phyloP scores from a whole-genome alignment of 2,888 invertebrate genomes.

The Caenorhabditis plicata region DNA sequence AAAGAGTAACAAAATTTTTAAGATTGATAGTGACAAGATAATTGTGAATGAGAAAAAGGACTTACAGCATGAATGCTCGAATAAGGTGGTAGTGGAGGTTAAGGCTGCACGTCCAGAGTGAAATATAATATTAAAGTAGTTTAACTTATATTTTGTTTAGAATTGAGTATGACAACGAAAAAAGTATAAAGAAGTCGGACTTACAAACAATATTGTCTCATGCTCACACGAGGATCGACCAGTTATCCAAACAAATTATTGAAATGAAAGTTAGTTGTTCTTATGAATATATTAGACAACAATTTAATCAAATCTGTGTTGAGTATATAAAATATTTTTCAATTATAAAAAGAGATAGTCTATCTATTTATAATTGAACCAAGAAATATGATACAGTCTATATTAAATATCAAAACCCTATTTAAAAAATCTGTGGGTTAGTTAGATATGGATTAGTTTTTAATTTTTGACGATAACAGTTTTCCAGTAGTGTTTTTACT shows the following conservation, averaged over 20 bases:
- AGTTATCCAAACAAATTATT: slow-evolving; percentile 31
- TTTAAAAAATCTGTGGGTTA: no score
- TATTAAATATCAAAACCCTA: no score
- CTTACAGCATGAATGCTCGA: not conserved
- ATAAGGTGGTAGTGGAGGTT: slow-evolving; percentile 31
- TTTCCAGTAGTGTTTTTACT: no score
- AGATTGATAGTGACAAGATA: slow-evolving; percentile 33
- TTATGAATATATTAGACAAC: no score
- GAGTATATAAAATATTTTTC: no score
- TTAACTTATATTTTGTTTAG: slow-evolving; percentile 4
- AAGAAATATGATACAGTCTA: no score
- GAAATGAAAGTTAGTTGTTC: slow-evolving; percentile 22
- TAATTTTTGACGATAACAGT: no score
- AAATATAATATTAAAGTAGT: not conserved
- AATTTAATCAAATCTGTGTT: no score
- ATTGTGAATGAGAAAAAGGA: slow-evolving; percentile 29
- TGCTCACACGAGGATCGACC: slow-evolving; percentile 73
- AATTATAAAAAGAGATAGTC: no score
- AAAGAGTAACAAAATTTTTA: slow-evolving; percentile 36
- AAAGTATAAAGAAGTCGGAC: slow-evolving; percentile 68
- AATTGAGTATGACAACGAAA: slow-evolving; percentile 25
- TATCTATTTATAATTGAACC: no score
- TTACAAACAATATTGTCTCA: slow-evolving; percentile 79
- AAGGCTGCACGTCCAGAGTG: slow-evolving; percentile 6
- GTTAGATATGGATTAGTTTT: no score